Conservation (phyloP, 2,797 vertebrate genomes). For the Hapalemur alaotrensis region DNA sequence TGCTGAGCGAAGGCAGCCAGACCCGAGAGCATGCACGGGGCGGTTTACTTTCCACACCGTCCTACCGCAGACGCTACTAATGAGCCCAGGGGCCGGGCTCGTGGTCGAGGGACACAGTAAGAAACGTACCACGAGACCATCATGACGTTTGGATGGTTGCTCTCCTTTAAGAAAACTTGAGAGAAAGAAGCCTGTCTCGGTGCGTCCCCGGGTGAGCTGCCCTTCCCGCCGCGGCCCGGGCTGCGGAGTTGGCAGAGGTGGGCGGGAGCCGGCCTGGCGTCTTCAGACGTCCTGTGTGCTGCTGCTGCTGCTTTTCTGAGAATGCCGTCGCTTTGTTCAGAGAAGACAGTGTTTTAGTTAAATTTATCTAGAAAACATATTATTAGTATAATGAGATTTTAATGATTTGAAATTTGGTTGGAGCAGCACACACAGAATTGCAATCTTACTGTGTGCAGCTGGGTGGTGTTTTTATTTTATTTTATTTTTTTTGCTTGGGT, state of each 20-base stretch:
- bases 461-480: not conserved
- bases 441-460: conserved; percentile 27
- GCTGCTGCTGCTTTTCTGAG: not conserved
- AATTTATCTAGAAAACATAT: conserved; percentile 13
- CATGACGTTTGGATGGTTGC: not conserved
- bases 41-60: too few relatives aligned
- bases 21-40: rapidly evolving
- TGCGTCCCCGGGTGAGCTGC: rapidly evolving
- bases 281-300: rapidly evolving
- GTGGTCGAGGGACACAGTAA: not conserved
- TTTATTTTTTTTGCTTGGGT: not conserved
- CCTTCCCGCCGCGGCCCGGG: rapidly evolving
- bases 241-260: rapidly evolving
- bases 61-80: not conserved
- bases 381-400: conserved; percentile 65
- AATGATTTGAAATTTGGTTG: conserved; percentile 44
- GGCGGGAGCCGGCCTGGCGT: rapidly evolving
- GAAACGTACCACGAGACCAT: rapidly evolving
- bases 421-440: not conserved
- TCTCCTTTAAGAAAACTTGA: not conserved
- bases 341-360: not conserved
- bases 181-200: rapidly evolving
- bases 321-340: not conserved
- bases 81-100: not conserved
- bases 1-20: not conserved